Conservation (phyloP, 1,140 invertebrate genomes). For the Anthonomus grandis region DNA sequence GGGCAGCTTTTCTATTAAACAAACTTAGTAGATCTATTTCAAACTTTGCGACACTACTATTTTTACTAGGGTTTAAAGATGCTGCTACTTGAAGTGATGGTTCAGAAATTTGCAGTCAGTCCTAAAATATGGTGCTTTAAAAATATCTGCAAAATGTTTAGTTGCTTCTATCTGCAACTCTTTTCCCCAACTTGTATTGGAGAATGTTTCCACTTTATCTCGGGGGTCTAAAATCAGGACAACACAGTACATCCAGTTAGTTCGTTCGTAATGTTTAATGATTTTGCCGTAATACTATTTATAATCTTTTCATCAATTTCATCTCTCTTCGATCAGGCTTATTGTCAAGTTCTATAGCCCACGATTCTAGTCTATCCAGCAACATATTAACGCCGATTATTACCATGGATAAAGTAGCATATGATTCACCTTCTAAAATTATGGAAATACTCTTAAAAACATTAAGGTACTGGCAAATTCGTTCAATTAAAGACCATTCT, state of each 20-base stretch:
- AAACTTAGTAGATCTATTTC: too few species aligned
- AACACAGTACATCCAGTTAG: too few species aligned
- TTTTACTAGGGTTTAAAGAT: too few species aligned
- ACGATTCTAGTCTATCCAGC: slow-evolving; percentile 19
- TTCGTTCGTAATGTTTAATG: background rate
- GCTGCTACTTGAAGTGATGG: too few species aligned
- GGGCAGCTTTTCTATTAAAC: too few species aligned
- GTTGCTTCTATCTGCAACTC: too few species aligned
- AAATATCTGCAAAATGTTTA: too few species aligned
- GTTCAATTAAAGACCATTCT: background rate
- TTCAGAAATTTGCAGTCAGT: too few species aligned
- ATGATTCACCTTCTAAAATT: background rate
- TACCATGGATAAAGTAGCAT: slow-evolving; percentile 1
- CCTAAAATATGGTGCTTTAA: too few species aligned
- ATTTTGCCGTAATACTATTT: background rate
- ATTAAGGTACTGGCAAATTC: background rate
- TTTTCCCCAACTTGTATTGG: background rate
- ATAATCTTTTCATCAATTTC: slow-evolving; percentile 1
- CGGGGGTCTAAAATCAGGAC: too few species aligned
- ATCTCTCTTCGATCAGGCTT: background rate
- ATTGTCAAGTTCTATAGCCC: background rate
- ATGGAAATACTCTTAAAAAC: background rate
- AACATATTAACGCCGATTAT: slow-evolving; percentile 25
- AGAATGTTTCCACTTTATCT: background rate
- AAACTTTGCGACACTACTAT: too few species aligned